A percentile compares a stretch with the other conserved stretches of the same genome.
These are phyloP conservation scores for Aulostomus chinensis DNA, from an alignment of 2,797 vertebrate species.

Conservation along the genomic window DNA sequence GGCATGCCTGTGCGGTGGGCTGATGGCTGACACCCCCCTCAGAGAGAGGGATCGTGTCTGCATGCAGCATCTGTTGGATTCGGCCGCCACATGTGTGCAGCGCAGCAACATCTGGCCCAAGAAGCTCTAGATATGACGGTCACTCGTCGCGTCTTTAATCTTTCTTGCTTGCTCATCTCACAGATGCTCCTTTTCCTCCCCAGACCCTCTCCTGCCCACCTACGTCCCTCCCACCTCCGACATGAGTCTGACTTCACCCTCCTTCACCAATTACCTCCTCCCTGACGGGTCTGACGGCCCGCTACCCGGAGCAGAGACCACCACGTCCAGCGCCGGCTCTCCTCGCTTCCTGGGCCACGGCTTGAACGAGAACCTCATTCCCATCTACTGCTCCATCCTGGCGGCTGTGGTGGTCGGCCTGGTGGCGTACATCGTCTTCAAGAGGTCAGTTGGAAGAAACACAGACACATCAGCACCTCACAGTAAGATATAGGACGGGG, in stretches of 20 bases:
- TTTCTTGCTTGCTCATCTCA: conserved; percentile 17
- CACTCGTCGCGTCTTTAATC: no score
- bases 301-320: conserved; percentile 70
- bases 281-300: conserved; percentile 55
- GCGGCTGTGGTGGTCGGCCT: conserved; percentile 92
- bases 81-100: no score
- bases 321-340: conserved; percentile 85
- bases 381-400: conserved; percentile 97
- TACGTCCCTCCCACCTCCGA: conserved; percentile 33
- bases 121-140: no score
- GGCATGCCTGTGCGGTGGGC: conserved; percentile 26
- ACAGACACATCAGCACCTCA: conserved; percentile 7
- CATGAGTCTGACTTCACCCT: conserved; percentile 17
- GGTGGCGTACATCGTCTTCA: conserved; percentile 93
- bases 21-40: conserved; percentile 29
- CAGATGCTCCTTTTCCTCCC: not conserved
- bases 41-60: no score
- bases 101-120: no score
- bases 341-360: conserved; percentile 84
- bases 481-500: conserved; percentile 14
- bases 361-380: conserved; percentile 92
- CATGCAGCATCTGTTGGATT: no score
- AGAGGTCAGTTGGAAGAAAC: conserved; percentile 81
- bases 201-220: conserved; percentile 71
- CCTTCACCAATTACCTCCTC: conserved; percentile 54